These are phyloP conservation scores for Motacilla tschutschensis DNA, from an alignment of 2,113 vertebrate genomes.

Conservation along the genomic window DNA sequence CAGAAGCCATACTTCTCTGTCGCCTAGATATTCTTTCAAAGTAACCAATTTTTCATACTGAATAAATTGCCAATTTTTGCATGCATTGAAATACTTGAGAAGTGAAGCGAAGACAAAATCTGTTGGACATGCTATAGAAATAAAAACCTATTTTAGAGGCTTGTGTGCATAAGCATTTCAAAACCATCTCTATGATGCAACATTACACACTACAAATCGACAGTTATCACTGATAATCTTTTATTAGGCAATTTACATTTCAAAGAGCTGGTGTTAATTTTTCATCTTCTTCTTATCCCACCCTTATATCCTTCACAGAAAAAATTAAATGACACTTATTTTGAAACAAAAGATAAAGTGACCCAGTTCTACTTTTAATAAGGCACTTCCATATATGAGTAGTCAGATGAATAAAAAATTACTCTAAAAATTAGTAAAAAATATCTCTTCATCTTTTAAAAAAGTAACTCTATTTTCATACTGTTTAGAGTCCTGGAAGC, in stretches of 20 bases:
- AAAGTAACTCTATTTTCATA: background rate
- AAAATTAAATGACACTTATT: constrained; percentile 2
- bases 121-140: background rate
- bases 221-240: background rate
- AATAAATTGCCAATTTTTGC: background rate
- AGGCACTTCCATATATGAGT: background rate
- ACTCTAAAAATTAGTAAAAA: background rate
- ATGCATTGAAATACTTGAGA: background rate
- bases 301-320: background rate
- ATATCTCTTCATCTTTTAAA: background rate
- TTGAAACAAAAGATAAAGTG: constrained; percentile 5
- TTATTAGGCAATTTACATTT: constrained; percentile 23
- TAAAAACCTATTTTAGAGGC: background rate
- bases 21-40: background rate
- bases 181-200: background rate
- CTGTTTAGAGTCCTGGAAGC: background rate
- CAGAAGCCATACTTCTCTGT: background rate
- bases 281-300: background rate
- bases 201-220: background rate
- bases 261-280: constrained; percentile 31
- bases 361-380: background rate
- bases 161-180: background rate
- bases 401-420: background rate
- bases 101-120: background rate
- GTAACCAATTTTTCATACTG: background rate